Percentiles rank a stretch among this genome's conserved stretches.
phyloP scores from a whole-genome alignment of 2,888 invertebrate genomes.

The Napeogenes sylphis region DNA sequence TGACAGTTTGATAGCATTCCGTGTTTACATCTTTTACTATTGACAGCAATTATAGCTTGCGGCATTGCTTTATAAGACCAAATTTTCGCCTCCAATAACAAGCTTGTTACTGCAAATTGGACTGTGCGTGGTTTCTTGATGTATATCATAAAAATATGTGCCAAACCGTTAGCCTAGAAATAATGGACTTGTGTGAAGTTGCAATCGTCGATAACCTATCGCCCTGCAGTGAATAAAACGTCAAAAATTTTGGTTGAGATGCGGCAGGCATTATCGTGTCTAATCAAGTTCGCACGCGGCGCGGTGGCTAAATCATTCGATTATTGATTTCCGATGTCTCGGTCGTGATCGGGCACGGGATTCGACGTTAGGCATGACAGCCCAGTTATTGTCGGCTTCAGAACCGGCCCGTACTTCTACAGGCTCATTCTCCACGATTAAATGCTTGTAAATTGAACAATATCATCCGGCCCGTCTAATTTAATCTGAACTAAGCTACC shows the following conservation, averaged over 20 bases:
- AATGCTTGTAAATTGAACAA: slow-evolving; percentile 75
- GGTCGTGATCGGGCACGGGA: slow-evolving; percentile 74
- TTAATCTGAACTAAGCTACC: slow-evolving; percentile 55
- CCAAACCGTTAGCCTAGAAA: slow-evolving; percentile 62
- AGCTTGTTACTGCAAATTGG: slow-evolving; percentile 60
- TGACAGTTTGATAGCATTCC: too few relatives aligned
- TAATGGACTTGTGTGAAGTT: slow-evolving; percentile 64
- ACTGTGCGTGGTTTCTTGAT: slow-evolving; percentile 60
- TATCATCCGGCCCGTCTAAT: slow-evolving; percentile 68
- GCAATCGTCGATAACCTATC: slow-evolving; percentile 67
- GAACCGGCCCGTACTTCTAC: slow-evolving; percentile 46
- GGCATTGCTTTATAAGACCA: slow-evolving; percentile 47
- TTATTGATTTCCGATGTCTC: slow-evolving; percentile 78
- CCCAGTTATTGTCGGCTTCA: slow-evolving; percentile 65
- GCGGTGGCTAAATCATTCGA: slow-evolving; percentile 77
- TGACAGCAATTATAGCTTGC: slow-evolving; percentile 25
- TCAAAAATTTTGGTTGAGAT: slow-evolving; percentile 52
- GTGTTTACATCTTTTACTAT: too few relatives aligned
- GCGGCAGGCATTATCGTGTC: slow-evolving; percentile 71
- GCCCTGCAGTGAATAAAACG: slow-evolving; percentile 43
- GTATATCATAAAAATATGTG: slow-evolving; percentile 66
- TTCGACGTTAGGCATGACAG: slow-evolving; percentile 69
- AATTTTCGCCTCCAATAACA: slow-evolving; percentile 54
- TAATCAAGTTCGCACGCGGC: slow-evolving; percentile 77
- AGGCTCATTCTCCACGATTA: slow-evolving; percentile 68